Percentiles rank a stretch among this genome's conserved stretches.
phyloP scores from a whole-genome alignment of 37 sponge, comb jelly and placozoan species.

The Beroe forskalii region DNA sequence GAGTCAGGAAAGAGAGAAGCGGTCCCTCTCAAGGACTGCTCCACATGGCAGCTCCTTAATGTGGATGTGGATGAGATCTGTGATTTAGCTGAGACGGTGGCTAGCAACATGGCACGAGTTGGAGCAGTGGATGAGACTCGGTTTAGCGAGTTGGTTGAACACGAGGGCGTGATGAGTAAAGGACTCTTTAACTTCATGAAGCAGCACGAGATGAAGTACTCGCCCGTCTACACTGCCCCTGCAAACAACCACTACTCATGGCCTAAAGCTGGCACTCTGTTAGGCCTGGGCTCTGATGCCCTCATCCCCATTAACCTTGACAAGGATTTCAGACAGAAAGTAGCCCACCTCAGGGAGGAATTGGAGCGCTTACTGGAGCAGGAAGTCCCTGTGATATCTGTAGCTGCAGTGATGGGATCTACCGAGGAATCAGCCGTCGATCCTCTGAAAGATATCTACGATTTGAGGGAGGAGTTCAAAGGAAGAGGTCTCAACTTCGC shows the following conservation, averaged over 20 bases:
- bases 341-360: constrained; percentile 8
- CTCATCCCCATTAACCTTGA: constrained; percentile 28
- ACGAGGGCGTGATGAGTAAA: background rate
- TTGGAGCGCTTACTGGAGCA: background rate
- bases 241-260: constrained; percentile 66
- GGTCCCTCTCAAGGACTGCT: background rate
- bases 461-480: constrained; percentile 6
- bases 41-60: constrained; percentile 37
- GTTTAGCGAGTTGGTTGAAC: background rate
- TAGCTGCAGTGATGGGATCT: constrained; percentile 47
- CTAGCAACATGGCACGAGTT: background rate
- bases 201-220: background rate
- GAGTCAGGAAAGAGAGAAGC: background rate
- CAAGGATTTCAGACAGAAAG: constrained; percentile 35
- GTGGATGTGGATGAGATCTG: constrained; percentile 37
- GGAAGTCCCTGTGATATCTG: constrained; percentile 32
- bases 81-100: background rate
- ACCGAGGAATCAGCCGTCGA: constrained; percentile 3
- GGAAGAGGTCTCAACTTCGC: constrained; percentile 47
- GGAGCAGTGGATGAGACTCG: background rate
- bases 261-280: constrained; percentile 61
- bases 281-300: constrained; percentile 50
- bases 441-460: background rate
- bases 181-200: background rate
- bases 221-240: constrained; percentile 39